phyloP scores from a whole-genome alignment of 2,797 vertebrate species.

The Melanotaenia pygmaea region DNA sequence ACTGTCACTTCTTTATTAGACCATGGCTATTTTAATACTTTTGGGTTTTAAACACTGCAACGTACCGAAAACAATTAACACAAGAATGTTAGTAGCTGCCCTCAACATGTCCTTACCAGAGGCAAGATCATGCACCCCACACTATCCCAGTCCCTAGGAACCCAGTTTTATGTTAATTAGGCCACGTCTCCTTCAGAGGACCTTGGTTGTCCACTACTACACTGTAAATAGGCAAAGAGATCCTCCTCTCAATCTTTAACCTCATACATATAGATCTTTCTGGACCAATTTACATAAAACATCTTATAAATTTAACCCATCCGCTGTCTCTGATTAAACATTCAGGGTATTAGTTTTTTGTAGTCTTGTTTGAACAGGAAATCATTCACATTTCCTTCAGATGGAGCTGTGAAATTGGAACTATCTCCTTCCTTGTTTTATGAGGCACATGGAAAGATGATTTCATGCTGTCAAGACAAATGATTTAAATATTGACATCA shows the following conservation, averaged over 20 bases:
- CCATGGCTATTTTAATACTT: constrained; percentile 78
- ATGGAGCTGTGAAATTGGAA: constrained; percentile 68
- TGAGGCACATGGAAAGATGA: constrained; percentile 65
- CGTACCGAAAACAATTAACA: constrained; percentile 89
- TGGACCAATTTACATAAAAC: constrained; percentile 57
- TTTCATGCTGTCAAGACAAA: constrained; percentile 70
- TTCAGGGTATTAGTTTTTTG: constrained; percentile 73
- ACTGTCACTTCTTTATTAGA: constrained; percentile 77
- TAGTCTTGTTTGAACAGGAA: constrained; percentile 75
- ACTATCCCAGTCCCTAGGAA: constrained; percentile 81
- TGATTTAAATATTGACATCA: constrained; percentile 82
- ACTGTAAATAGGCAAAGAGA: constrained; percentile 85
- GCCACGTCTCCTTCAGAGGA: constrained; percentile 91
- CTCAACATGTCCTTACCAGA: constrained; percentile 91
- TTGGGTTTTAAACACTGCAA: constrained; percentile 86
- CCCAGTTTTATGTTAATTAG: constrained; percentile 92
- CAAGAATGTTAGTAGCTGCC: constrained; percentile 85
- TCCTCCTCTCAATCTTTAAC: constrained; percentile 62
- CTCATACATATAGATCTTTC: constrained; percentile 49
- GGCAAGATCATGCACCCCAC: constrained; percentile 88
- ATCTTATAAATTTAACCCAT: constrained; percentile 66
- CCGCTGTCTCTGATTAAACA: constrained; percentile 66
- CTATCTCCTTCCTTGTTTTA: constrained; percentile 67
- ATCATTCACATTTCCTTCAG: constrained; percentile 65
- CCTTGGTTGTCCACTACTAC: constrained; percentile 90